phyloP scores from a whole-genome alignment of 2,797 vertebrate species.

The Centropyge bicolor region DNA sequence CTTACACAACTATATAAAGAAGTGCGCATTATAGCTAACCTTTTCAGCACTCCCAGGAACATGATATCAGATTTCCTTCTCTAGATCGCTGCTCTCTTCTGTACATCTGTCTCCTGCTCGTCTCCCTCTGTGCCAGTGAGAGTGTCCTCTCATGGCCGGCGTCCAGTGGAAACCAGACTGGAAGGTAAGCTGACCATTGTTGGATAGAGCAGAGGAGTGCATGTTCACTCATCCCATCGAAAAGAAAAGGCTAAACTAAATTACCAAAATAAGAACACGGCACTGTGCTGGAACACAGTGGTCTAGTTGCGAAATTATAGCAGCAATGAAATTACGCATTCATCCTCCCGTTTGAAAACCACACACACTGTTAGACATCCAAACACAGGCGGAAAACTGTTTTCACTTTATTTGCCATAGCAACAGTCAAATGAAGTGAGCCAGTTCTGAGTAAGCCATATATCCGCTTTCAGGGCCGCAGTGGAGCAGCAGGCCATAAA shows the following conservation, averaged over 20 bases:
- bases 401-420: conserved; percentile 79
- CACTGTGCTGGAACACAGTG: conserved; percentile 31
- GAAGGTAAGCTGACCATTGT: conserved; percentile 29
- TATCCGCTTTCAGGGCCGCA: conserved; percentile 64
- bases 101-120: conserved; percentile 84
- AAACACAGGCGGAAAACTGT: conserved; percentile 63
- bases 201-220: conserved; percentile 12
- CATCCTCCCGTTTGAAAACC: conserved; percentile 66
- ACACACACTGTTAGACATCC: conserved; percentile 64
- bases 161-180: conserved; percentile 31
- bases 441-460: conserved; percentile 63
- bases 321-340: conserved; percentile 51
- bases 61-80: conserved; percentile 83
- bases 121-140: conserved; percentile 78
- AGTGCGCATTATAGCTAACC: conserved; percentile 80
- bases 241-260: conserved; percentile 15
- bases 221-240: conserved; percentile 24
- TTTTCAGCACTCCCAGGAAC: conserved; percentile 78
- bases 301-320: conserved; percentile 64
- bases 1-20: conserved; percentile 86
- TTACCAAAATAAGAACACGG: conserved; percentile 20
- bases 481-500: conserved; percentile 56
- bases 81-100: conserved; percentile 73
- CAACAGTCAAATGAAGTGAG: conserved; percentile 76
- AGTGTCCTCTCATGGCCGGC: conserved; percentile 28